Conservation (phyloP, 1,140 invertebrate genomes). For the Panagrolaimus sp. region DNA sequence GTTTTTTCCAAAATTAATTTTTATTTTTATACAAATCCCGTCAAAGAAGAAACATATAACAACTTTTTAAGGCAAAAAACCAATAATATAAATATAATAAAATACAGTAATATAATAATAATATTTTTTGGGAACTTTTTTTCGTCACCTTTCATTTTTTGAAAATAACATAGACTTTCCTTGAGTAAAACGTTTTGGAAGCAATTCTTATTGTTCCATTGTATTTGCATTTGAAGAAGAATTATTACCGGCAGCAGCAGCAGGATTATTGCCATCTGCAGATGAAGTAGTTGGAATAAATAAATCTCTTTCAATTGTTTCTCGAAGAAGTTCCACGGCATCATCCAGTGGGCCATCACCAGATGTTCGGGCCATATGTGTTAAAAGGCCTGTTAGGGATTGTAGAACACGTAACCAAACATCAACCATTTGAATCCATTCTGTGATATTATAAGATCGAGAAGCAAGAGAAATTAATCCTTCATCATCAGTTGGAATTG, state of each 20-base stretch:
- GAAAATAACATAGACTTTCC: no score
- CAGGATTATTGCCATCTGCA: not conserved
- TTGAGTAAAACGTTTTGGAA: no score
- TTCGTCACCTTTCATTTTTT: no score
- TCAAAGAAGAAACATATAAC: no score
- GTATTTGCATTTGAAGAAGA: no score
- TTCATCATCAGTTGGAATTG: not conserved
- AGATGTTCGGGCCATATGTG: not conserved
- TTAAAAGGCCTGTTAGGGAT: not conserved
- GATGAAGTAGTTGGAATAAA: not conserved
- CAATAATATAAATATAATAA: no score
- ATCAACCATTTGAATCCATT: constrained; percentile 10
- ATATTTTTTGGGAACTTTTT: no score
- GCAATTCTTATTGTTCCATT: no score
- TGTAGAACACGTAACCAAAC: constrained; percentile 7
- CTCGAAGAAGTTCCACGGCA: not conserved
- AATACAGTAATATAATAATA: no score
- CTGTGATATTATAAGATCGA: not conserved
- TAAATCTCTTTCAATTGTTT: constrained; percentile 6
- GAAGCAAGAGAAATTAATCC: not conserved
- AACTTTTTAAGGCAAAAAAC: no score
- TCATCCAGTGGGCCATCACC: not conserved
- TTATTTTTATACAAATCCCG: no score
- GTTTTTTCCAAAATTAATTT: no score
- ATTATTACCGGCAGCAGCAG: not conserved